Evolutionary conservation across 64 coral and sea anemone genomes (phyloP).

Genomic region (Exaiptasia diaphana): DNA sequence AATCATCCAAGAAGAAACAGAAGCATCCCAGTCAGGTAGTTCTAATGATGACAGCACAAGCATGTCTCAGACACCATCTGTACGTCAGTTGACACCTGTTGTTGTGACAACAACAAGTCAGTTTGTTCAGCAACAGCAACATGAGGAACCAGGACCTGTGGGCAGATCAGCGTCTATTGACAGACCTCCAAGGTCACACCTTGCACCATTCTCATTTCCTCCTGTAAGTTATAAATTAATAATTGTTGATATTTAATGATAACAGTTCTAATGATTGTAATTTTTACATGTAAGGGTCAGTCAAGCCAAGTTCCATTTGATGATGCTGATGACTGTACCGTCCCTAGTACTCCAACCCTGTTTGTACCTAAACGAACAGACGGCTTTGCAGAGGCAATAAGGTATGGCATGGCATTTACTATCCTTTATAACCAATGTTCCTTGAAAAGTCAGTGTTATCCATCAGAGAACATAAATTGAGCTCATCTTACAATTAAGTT

Average conservation of each 20-base stretch:
- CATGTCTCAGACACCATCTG: not conserved
- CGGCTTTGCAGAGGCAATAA: conserved; percentile 96
- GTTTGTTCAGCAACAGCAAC: not conserved
- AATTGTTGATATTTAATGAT: not conserved
- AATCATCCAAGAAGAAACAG: not conserved
- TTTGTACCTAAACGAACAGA: conserved; percentile 97
- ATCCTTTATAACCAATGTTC: no score
- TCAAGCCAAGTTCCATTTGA: conserved; percentile 71
- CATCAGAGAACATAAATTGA: not conserved
- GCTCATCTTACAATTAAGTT: no score
- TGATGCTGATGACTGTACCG: conserved; percentile 92
- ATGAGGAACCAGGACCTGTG: conserved; percentile 21
- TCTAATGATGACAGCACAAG: not conserved
- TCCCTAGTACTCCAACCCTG: conserved; percentile 90
- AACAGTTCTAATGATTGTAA: no score
- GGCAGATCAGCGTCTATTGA: conserved; percentile 10
- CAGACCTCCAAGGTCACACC: conserved; percentile 53
- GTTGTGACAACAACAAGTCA: not conserved
- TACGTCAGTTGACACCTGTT: not conserved
- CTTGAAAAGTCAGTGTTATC: not conserved
- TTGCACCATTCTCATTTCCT: conserved; percentile 82
- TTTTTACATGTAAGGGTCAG: conserved; percentile 44
- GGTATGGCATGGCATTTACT: conserved; percentile 33
- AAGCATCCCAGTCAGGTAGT: not conserved
- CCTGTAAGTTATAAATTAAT: conserved; percentile 52